Conservation (phyloP, 2,113 vertebrate genomes). For the Pseudorhombus dupliciocellatus region DNA sequence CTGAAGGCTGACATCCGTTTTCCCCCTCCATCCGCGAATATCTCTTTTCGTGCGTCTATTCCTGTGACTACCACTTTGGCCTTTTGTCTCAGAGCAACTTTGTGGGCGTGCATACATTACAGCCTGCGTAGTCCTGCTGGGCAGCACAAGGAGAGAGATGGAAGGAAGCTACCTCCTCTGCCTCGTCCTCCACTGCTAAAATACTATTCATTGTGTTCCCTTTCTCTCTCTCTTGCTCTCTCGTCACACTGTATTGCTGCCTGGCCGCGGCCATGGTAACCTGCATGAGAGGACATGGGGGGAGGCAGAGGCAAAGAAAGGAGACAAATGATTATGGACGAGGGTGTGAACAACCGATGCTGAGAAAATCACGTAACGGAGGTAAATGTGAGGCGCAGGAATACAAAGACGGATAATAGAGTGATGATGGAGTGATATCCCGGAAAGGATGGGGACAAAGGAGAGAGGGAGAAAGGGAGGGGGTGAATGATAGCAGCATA, state of each 20-base stretch:
- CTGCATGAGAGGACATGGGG: constrained; percentile 11
- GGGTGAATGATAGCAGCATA: constrained; percentile 26
- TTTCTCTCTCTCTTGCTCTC: constrained; percentile 2
- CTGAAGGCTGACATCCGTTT: constrained; percentile 40
- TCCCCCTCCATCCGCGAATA: constrained; percentile 15
- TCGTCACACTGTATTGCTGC: constrained; percentile 22
- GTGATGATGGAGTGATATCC: constrained; percentile 6
- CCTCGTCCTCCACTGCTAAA: constrained; percentile 37
- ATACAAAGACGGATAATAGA: constrained; percentile 11
- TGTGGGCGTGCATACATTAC: constrained; percentile 73
- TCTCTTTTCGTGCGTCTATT: constrained; percentile 40
- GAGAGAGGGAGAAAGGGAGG: background rate
- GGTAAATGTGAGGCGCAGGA: constrained; percentile 6
- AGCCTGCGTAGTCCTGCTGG: constrained; percentile 53
- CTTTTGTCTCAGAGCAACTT: constrained; percentile 64
- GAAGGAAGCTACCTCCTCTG: constrained; percentile 38
- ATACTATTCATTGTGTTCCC: constrained; percentile 52
- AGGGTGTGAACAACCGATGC: constrained; percentile 8
- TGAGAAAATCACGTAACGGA: constrained; percentile 16
- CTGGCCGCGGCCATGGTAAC: constrained; percentile 38
- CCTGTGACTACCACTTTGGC: constrained; percentile 44
- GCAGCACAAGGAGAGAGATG: constrained; percentile 42
- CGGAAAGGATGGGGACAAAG: constrained; percentile 1
- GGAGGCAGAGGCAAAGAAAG: constrained; percentile 5
- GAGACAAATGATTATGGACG: constrained; percentile 23